Base-by-base conservation (phyloP, 2,113 vertebrate genomes). In the Jaculus jaculus region DNA sequence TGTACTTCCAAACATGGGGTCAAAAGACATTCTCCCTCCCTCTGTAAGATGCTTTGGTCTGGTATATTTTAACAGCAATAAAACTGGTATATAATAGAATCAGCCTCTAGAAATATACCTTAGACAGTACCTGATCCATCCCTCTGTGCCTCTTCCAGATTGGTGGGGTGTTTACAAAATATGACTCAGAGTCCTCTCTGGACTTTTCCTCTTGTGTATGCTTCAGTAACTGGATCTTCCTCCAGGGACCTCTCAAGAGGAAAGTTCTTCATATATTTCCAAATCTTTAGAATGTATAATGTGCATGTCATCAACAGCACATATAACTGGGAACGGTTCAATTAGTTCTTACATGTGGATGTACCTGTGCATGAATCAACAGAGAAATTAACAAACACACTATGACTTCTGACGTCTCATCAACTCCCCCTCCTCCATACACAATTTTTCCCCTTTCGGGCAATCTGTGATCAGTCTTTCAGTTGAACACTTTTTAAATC, bases 341-440 rank as follows among this genome's bases (percentile, higher is more conserved):
- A 73, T 60, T n/a, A 34, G 68, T 51, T 74, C 37, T 80, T n/a
- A 61, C 6, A 11, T 8, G 72, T 3, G 0, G 3, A 2, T 82
- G 47, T 5, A 39, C 0, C 1, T 26, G 12, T 24, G 34, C 30
- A 54, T 39, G 17, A 34, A 69, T 60, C 30, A 68, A 28, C 4
- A 37, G 2, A n/a, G 24, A 51, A 80, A 2, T 79, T 63, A 81
- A 47, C 23, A 2, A 69, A 42, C 23, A 26, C 10, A 12, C 34
- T 30, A 1, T 63, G 17, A 69, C 9, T 9, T 12, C 12, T 16
- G 15, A 54, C 69, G 63, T 18, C 21, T 60, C 60, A 18, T 23
- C n/a, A 20, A 28, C 37, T 60, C 4, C 2, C 4, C 54, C 1
- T 15, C 32, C 2, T 79, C 5, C 8, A 13, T 32, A 6, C 12